Conservation (phyloP, 2,797 vertebrate species). For the Morelia viridis region DNA sequence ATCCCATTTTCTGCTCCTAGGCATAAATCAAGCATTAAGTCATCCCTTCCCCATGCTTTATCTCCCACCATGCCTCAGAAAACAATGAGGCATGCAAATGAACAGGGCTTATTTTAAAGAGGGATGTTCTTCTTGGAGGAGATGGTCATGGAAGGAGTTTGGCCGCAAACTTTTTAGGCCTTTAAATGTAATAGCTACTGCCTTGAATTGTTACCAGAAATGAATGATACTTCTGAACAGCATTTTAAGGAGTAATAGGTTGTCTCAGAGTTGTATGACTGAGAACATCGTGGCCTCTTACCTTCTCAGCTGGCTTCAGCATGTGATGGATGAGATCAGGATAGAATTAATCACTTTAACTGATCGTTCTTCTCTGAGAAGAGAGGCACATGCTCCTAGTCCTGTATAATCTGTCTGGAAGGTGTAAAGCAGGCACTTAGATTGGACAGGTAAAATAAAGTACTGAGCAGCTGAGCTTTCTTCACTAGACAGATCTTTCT, state of each 20-base stretch:
- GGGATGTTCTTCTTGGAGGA: not conserved
- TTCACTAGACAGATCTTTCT: not conserved
- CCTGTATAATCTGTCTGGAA: conserved; percentile 26
- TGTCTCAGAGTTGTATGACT: not conserved
- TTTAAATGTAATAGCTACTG: not conserved
- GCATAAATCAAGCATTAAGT: not conserved
- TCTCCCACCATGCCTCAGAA: not conserved
- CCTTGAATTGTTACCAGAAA: not conserved
- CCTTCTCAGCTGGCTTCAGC: conserved; percentile 1
- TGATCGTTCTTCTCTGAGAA: conserved; percentile 8
- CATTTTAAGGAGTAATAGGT: conserved; percentile 2
- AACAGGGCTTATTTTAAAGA: not conserved
- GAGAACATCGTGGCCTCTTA: conserved; percentile 11
- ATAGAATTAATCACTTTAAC: conserved; percentile 8
- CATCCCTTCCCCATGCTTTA: not conserved
- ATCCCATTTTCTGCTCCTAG: not conserved
- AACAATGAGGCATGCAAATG: not conserved
- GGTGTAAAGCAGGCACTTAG: not conserved
- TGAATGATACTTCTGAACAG: not conserved
- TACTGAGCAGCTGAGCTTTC: not conserved
- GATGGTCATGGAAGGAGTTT: not conserved
- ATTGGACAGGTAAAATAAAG: not conserved
- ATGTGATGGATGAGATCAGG: conserved; percentile 12
- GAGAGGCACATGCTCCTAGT: not conserved
- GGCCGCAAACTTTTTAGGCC: not conserved